A percentile compares a stretch with the other conserved stretches of the same genome.
phyloP scores from a whole-genome alignment of 1,140 invertebrate genomes.

The Coptotermes formosanus region DNA sequence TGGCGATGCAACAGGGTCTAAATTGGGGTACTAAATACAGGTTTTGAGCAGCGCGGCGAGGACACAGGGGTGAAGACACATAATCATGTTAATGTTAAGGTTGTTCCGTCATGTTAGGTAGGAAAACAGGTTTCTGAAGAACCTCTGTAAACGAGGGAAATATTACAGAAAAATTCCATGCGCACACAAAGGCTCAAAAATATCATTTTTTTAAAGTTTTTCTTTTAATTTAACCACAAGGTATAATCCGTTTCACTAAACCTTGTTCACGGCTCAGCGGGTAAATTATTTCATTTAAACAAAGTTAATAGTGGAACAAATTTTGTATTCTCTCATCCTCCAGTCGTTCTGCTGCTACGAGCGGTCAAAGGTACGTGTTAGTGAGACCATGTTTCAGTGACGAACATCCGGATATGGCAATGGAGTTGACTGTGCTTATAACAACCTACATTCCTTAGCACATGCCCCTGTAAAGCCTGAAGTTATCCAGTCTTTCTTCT shows the following conservation, averaged over 20 bases:
- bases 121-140: neutral
- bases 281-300: neutral
- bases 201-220: neutral
- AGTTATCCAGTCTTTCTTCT: no score
- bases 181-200: neutral
- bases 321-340: no score
- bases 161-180: neutral
- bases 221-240: neutral
- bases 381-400: neutral
- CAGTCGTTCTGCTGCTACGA: neutral
- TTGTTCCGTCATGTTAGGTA: neutral
- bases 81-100: neutral
- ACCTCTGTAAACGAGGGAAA: neutral
- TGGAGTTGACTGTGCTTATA: neutral
- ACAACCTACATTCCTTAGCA: no score
- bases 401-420: neutral
- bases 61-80: neutral
- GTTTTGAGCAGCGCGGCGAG: neutral
- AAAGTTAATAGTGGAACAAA: neutral
- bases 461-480: no score
- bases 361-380: neutral
- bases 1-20: neutral
- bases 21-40: neutral
- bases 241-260: slow-evolving; percentile 5
- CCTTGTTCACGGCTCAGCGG: neutral